Percentiles rank a stretch among this genome's conserved stretches.
These are phyloP conservation scores for Myotis daubentonii DNA, from an alignment of 2,797 vertebrate genomes.

Conservation along the genomic window DNA sequence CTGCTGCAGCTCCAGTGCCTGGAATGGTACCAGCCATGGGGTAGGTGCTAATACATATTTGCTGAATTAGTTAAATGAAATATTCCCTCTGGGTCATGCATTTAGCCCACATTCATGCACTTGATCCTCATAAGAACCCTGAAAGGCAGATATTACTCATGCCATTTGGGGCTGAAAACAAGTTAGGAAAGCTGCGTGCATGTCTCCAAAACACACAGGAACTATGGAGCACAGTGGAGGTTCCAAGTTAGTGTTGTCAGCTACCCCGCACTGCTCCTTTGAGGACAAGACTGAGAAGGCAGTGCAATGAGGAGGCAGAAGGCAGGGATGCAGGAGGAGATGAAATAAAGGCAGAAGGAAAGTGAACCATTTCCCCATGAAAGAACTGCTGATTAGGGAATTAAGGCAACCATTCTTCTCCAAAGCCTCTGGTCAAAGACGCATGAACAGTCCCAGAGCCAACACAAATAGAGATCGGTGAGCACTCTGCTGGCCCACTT, in stretches of 20 bases:
- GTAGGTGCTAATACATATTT: neutral
- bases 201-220: neutral
- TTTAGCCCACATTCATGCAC: neutral
- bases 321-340: no score
- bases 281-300: no score
- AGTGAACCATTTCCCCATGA: neutral
- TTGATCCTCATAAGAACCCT: neutral
- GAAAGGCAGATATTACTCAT: neutral
- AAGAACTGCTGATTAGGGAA: neutral
- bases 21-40: neutral
- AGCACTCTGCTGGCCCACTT: neutral
- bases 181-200: neutral
- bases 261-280: no score
- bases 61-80: neutral
- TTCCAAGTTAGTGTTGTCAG: neutral
- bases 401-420: neutral
- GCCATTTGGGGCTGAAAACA: neutral
- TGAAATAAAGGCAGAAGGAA: neutral
- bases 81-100: no score
- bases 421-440: neutral
- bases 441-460: neutral
- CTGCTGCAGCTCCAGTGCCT: neutral
- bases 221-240: neutral
- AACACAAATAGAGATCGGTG: neutral
- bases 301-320: neutral